These are phyloP conservation scores for Hydra vulgaris DNA, from an alignment of 30 jellyfish, hydroid and myxozoan genomes.

Conservation along the genomic window DNA sequence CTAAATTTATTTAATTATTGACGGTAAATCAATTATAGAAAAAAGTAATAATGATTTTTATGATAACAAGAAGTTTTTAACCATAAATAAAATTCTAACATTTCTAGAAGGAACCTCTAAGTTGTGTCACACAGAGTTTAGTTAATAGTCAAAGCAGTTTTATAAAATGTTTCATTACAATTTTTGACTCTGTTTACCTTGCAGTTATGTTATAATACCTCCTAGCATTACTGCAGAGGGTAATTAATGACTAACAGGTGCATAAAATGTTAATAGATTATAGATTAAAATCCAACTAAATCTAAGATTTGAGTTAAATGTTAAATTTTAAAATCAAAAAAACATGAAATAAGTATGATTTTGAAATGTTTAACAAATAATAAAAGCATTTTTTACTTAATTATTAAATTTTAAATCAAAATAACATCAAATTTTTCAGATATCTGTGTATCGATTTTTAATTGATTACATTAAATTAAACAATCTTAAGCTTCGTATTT, in stretches of 20 bases:
- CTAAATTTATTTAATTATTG: neutral
- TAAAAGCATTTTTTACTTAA: neutral
- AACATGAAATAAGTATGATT: neutral
- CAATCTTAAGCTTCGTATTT: neutral
- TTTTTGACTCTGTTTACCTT: neutral
- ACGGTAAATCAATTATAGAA: neutral
- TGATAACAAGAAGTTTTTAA: neutral
- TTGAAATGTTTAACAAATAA: neutral
- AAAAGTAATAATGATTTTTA: neutral
- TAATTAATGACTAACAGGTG: neutral
- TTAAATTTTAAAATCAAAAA: neutral
- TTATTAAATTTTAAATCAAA: neutral
- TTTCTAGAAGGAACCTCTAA: neutral
- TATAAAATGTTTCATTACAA: neutral
- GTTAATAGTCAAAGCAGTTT: neutral
- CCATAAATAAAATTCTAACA: neutral
- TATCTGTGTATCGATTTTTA: neutral
- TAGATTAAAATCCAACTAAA: neutral
- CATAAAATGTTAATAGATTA: neutral
- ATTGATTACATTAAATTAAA: neutral
- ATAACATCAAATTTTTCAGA: neutral
- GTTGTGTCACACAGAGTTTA: neutral
- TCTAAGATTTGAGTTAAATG: neutral
- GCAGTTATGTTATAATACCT: neutral
- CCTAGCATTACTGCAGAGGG: neutral